These are phyloP conservation scores for Tokudaia tokunoshimensis DNA, from an alignment of 2,797 vertebrate species.

Conservation along the genomic window DNA sequence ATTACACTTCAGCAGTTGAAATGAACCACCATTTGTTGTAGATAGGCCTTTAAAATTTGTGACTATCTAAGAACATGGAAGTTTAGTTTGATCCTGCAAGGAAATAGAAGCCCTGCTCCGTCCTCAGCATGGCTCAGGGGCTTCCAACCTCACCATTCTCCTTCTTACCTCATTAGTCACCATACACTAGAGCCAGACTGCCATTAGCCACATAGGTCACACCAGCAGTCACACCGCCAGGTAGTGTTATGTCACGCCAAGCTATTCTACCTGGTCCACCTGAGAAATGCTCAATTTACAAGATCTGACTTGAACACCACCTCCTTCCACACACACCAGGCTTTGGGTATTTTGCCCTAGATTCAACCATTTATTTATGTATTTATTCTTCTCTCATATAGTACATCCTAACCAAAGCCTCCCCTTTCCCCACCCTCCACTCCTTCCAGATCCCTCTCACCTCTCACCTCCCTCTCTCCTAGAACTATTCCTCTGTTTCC, in stretches of 20 bases:
- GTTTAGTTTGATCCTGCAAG: not conserved
- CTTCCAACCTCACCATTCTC: not conserved
- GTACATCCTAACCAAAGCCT: not conserved
- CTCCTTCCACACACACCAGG: not conserved
- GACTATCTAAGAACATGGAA: not conserved
- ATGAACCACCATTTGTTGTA: not conserved
- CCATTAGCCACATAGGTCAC: not conserved
- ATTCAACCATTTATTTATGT: not conserved
- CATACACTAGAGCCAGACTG: not conserved
- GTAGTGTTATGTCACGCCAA: not conserved
- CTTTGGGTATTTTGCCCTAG: not conserved
- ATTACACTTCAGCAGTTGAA: not conserved
- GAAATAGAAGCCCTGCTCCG: not conserved
- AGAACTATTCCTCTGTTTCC: not conserved
- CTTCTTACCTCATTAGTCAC: not conserved
- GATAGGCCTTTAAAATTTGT: not conserved
- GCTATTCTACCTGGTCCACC: not conserved
- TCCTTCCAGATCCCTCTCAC: not conserved
- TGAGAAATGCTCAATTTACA: not conserved
- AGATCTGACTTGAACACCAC: not conserved
- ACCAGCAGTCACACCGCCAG: not conserved
- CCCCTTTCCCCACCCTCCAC: not conserved
- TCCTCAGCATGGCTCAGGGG: not conserved
- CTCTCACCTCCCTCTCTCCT: not conserved
- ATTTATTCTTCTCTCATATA: not conserved